Evolutionary conservation across 2,113 vertebrate genomes (phyloP).

Genomic region (Oreocharis arfaki): DNA sequence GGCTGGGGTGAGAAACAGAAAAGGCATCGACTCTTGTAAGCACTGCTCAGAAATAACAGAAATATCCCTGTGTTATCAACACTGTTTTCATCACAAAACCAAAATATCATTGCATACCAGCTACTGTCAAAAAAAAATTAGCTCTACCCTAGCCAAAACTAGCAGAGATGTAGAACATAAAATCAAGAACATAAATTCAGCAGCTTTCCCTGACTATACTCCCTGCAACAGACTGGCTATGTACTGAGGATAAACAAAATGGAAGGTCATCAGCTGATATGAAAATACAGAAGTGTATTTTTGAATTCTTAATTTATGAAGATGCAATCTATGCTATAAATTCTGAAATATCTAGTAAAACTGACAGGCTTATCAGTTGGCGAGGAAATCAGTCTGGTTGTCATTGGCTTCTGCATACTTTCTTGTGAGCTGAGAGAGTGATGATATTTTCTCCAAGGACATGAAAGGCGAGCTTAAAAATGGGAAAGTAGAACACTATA

Average conservation of each 20-base stretch:
- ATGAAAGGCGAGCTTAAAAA: neutral
- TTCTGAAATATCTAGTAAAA: neutral
- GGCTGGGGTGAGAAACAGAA: neutral
- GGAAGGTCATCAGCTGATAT: neutral
- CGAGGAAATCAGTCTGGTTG: neutral
- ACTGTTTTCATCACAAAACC: neutral
- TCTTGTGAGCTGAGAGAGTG: neutral
- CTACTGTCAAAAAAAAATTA: neutral
- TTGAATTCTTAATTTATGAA: neutral
- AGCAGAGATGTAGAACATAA: neutral
- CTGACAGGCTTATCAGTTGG: neutral
- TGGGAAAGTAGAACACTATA: neutral
- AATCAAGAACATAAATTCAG: neutral
- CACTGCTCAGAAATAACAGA: neutral
- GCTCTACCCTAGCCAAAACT: neutral
- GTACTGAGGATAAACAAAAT: neutral
- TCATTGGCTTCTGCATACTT: neutral
- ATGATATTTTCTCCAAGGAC: neutral
- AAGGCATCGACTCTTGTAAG: fast-evolving
- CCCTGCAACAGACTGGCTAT: neutral
- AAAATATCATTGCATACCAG: neutral
- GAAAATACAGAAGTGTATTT: neutral
- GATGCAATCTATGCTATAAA: neutral
- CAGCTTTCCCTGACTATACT: neutral
- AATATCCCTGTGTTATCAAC: neutral